Evolutionary conservation across 1,140 invertebrate species (phyloP), one percentile per base, ranked within the genome.

Genomic region (Euura saliciscinereae): DNA sequence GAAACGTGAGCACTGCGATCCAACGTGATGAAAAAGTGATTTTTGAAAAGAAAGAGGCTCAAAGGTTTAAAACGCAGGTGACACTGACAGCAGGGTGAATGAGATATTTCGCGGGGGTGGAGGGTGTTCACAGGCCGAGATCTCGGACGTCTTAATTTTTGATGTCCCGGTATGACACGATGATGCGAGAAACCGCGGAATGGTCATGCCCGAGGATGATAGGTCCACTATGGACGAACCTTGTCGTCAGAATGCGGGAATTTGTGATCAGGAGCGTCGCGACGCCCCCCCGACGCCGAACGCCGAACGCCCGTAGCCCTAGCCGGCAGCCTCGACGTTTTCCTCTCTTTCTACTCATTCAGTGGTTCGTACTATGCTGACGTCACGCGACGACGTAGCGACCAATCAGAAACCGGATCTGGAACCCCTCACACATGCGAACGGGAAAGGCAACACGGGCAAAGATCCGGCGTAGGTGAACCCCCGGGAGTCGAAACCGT

Each of bases 291-390:
- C 51, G 13, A 59, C 51, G 51, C 51, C 51, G 8, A n/a, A 59
- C 51, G 51, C 13, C 5, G 8, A n/a, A 59, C 51, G 51, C 51
- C 51, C 51, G 51, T 59, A n/a, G 6, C 3, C 51, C 51, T 59
- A 8, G 51, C 3, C 51, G 13, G 28, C 28, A 28, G 51, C 51
- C 51, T 8, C 51, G 51, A n/a, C 51, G 13, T 3, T n/a, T 51
- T 59, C 51, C 51, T 59, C 51, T 59, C 51, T 59, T 59, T 59
- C 51, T 6, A 59, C 51, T 59, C 51, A 59, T 59, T 59, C 51
- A 59, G 51, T 59, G 51, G 51, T 59, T 59, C 51, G 51, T n/a
- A 59, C 51, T n/a, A n/a, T n/a, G 51, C 51, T 59, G 51, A 59
- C 51, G 51, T 59, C 51, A 59, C 51, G 51, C 51, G 51, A 59